These are phyloP conservation scores for Nomada goodeniana DNA, from an alignment of 2,888 invertebrate genomes.

Conservation along the genomic window DNA sequence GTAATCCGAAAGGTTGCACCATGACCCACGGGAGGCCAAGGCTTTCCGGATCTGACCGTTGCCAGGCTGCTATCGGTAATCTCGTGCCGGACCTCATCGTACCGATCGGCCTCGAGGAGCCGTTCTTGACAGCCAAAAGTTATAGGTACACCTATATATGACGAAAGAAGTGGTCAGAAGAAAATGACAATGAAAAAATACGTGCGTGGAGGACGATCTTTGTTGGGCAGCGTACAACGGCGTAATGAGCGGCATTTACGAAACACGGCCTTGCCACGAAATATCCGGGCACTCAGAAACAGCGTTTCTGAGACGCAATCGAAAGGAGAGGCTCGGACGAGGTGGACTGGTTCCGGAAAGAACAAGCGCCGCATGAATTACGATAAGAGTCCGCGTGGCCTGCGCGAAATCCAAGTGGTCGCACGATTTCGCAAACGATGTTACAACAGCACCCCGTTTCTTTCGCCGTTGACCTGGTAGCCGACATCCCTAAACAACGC, in stretches of 20 bases:
- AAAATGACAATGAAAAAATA: not conserved
- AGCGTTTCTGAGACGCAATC: not conserved
- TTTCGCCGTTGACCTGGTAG: not conserved
- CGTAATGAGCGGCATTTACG: slow-evolving; percentile 21
- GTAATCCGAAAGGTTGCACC: slow-evolving; percentile 28
- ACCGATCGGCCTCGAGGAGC: slow-evolving; percentile 17
- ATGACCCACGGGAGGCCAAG: slow-evolving; percentile 55
- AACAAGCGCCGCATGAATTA: not conserved
- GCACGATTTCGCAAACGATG: slow-evolving; percentile 70
- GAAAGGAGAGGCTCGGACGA: slow-evolving; percentile 13
- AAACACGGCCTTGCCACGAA: slow-evolving; percentile 47
- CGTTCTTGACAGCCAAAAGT: not conserved
- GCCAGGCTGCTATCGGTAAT: slow-evolving; percentile 35
- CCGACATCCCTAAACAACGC: not conserved
- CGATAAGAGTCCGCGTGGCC: not conserved
- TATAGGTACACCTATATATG: not conserved
- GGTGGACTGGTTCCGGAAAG: slow-evolving; percentile 48
- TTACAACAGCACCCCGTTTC: slow-evolving; percentile 48
- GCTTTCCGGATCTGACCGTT: slow-evolving; percentile 59
- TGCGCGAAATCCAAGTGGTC: slow-evolving; percentile 54
- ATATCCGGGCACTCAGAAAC: not conserved
- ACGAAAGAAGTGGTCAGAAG: not conserved
- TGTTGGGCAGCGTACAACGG: not conserved
- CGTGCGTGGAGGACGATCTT: slow-evolving; percentile 16
- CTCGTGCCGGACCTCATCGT: slow-evolving; percentile 18